Percentiles rank a stretch among this genome's conserved stretches.
Evolutionary conservation across 2,888 invertebrate species (phyloP).

Genomic region (Dicyrtoma fusca): DNA sequence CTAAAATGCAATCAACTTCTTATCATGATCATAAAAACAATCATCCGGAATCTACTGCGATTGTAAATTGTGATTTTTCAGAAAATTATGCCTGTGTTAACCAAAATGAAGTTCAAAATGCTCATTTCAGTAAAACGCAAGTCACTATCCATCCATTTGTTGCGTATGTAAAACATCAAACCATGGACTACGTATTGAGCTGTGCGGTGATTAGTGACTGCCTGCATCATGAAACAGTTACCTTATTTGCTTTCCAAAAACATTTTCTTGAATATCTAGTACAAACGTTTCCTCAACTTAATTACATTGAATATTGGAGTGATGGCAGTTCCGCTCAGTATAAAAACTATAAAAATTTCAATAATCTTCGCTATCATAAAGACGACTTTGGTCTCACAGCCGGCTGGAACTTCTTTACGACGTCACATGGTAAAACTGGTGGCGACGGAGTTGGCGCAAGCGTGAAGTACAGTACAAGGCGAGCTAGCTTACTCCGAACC

Average conservation of each 20-base stretch:
- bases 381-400: conserved; percentile 16
- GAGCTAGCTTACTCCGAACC: no score
- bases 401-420: conserved; percentile 26
- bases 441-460: no score
- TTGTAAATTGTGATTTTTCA: background rate
- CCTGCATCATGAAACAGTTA: conserved; percentile 6
- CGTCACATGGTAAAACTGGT: conserved; percentile 31
- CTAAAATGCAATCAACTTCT: no score
- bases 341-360: conserved; percentile 30
- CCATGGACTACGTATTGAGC: background rate
- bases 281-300: background rate
- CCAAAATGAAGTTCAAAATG: background rate
- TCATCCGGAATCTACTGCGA: background rate
- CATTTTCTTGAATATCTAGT: background rate
- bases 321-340: conserved; percentile 32
- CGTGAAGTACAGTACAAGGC: no score
- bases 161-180: no score
- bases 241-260: no score
- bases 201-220: background rate
- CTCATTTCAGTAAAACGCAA: background rate
- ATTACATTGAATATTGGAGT: conserved; percentile 24
- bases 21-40: no score
- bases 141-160: no score
- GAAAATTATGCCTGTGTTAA: background rate
- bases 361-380: background rate